These are phyloP conservation scores for Cheilosia grossa DNA, from an alignment of 2,888 invertebrate species.

Conservation along the genomic window DNA sequence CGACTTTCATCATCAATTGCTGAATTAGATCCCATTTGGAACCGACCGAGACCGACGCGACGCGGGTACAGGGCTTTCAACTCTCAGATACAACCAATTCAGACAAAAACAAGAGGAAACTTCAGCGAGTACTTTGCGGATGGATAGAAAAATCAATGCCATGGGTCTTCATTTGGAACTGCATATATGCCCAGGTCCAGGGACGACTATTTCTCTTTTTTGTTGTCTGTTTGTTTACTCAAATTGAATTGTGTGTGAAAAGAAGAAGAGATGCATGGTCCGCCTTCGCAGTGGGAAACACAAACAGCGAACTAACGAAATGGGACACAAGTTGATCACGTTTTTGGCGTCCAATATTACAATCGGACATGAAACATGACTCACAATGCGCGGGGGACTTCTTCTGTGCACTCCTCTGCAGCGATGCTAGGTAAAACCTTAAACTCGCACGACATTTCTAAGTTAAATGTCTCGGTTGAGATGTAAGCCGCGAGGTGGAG, in stretches of 20 bases:
- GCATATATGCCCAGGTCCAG: background rate
- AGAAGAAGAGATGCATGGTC: constrained; percentile 51
- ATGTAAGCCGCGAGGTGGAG: background rate
- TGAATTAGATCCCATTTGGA: constrained; percentile 72
- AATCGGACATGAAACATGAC: constrained; percentile 75
- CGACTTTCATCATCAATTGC: constrained; percentile 74
- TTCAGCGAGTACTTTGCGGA: constrained; percentile 1
- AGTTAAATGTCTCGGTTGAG: constrained; percentile 50
- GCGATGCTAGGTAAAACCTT: constrained; percentile 51
- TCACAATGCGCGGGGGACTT: constrained; percentile 57
- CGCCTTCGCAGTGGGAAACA: constrained; percentile 17
- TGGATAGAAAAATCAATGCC: constrained; percentile 66
- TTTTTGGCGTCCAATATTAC: constrained; percentile 73
- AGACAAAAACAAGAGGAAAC: background rate
- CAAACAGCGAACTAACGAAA: constrained; percentile 69
- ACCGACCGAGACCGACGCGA: constrained; percentile 9
- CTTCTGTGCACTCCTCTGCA: background rate
- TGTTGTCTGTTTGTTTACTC: constrained; percentile 39
- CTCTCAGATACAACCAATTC: constrained; percentile 27
- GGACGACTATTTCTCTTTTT: background rate
- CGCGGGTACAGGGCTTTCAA: background rate
- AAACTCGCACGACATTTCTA: constrained; percentile 71
- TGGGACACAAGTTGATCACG: constrained; percentile 75
- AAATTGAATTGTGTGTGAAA: constrained; percentile 73
- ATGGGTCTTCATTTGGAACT: constrained; percentile 62